Evolutionary conservation across 1,140 invertebrate species (phyloP).

Genomic region (Drosophila punjabiensis): DNA sequence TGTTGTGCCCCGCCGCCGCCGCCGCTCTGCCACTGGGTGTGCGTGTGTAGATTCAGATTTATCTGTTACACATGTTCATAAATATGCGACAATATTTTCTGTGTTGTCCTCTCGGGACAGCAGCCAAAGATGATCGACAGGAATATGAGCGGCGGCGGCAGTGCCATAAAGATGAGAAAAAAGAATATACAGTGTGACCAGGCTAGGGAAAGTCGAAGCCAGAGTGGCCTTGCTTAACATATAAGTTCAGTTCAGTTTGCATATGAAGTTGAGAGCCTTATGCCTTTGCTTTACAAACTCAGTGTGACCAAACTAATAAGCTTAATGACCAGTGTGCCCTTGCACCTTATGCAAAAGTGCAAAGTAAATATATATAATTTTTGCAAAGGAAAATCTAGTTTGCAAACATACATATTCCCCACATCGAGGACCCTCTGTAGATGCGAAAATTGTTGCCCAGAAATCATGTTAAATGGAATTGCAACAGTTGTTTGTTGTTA

Average conservation of each 20-base stretch:
- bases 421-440: neutral
- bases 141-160: conserved; percentile 13
- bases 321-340: neutral
- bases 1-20: no score
- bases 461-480: conserved; percentile 80
- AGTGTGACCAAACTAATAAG: neutral
- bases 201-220: neutral
- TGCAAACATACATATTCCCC: neutral
- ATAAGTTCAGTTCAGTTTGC: no score
- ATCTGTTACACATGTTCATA: conserved; percentile 83
- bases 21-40: neutral
- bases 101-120: conserved; percentile 46
- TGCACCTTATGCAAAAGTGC: neutral
- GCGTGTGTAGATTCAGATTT: conserved; percentile 65
- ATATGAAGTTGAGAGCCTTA: no score
- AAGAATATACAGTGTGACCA: neutral
- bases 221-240: neutral
- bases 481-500: conserved; percentile 84
- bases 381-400: neutral
- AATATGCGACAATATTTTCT: conserved; percentile 82
- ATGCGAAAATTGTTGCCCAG: conserved; percentile 39
- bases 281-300: neutral
- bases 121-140: conserved; percentile 52
- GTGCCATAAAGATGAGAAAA: conserved; percentile 1
- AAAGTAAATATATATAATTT: neutral